Percentiles rank a stretch among this genome's conserved stretches.
These are phyloP conservation scores for Beris morrisii DNA, from an alignment of 2,888 invertebrate genomes.

Conservation along the genomic window DNA sequence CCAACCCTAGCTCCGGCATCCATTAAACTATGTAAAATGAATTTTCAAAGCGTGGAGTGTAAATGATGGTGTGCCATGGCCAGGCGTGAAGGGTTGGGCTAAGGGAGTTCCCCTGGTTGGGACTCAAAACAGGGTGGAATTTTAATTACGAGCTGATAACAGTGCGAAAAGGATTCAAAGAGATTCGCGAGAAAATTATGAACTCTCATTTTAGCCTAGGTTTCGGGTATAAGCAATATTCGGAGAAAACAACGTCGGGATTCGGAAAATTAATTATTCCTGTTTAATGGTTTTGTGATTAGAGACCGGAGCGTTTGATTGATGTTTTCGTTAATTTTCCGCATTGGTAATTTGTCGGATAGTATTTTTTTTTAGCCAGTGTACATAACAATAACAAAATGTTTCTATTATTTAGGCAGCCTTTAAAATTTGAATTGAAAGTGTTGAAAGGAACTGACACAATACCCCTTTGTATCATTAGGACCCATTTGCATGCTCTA, in stretches of 20 bases:
- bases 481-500: too few relatives aligned
- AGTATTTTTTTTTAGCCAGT: not conserved
- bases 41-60: too few relatives aligned
- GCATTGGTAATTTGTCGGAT: constrained; percentile 16
- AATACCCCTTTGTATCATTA: too few relatives aligned
- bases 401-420: not conserved
- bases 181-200: not conserved
- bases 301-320: not conserved
- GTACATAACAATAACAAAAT: constrained; percentile 1
- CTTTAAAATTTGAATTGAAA: not conserved
- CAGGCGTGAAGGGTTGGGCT: too few relatives aligned
- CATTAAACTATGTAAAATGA: too few relatives aligned
- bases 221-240: not conserved
- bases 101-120: too few relatives aligned
- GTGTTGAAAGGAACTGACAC: not conserved
- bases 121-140: too few relatives aligned
- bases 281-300: constrained; percentile 22
- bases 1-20: too few relatives aligned
- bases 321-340: constrained; percentile 22
- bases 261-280: constrained; percentile 23
- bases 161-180: not conserved
- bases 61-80: too few relatives aligned
- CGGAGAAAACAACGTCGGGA: not conserved
- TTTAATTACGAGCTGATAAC: too few relatives aligned
- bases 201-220: not conserved